Evolutionary conservation across 2,113 vertebrate genomes (phyloP).

Genomic region (Amblyornis subalaris): DNA sequence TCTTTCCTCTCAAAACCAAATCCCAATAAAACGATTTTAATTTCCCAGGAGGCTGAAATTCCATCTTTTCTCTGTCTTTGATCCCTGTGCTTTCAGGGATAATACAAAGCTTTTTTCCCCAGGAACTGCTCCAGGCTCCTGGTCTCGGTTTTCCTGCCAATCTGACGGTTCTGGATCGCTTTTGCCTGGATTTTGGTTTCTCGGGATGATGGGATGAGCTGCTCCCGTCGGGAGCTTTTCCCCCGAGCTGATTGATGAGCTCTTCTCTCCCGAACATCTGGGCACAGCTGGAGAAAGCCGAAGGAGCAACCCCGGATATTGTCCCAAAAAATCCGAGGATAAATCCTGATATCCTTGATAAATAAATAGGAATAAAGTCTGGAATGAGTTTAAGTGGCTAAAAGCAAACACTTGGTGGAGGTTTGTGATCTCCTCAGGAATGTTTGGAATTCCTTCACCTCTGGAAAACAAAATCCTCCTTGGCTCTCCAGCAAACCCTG

Average conservation of each 20-base stretch:
- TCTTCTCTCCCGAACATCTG: neutral
- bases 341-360: neutral
- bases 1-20: neutral
- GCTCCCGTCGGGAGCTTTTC: neutral
- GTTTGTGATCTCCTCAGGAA: neutral
- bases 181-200: neutral
- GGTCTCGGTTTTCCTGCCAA: neutral
- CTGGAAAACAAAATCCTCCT: neutral
- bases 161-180: neutral
- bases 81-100: neutral
- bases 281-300: neutral
- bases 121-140: neutral
- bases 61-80: neutral
- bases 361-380: neutral
- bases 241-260: neutral
- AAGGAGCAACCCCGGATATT: neutral
- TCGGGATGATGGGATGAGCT: neutral
- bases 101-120: neutral
- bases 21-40: rapidly evolving
- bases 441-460: neutral
- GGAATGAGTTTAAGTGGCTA: neutral
- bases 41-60: neutral
- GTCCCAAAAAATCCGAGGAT: neutral
- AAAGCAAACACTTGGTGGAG: neutral
- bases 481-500: neutral